Percentiles rank a stretch among this genome's conserved stretches.
Conservation (phyloP, 92 coral and sea anemone species). For the Pocillopora grandis region DNA sequence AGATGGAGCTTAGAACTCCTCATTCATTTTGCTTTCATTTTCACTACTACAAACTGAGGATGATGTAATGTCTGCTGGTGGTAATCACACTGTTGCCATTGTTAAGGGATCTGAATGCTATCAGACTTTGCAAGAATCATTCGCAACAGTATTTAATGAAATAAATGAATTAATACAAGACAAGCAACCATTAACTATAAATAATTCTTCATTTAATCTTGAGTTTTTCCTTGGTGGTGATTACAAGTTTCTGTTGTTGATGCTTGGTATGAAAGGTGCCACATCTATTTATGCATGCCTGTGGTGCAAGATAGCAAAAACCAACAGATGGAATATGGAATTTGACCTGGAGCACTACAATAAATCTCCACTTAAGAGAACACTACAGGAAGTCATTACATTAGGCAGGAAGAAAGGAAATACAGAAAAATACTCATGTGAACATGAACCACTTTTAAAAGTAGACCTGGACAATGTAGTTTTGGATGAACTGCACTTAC, state of each 20-base stretch:
- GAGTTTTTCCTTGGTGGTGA: constrained; percentile 52
- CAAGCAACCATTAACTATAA: constrained; percentile 7
- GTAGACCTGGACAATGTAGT: constrained; percentile 66
- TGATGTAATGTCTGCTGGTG: constrained; percentile 1
- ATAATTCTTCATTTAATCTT: background rate
- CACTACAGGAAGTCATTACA: constrained; percentile 43
- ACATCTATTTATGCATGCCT: constrained; percentile 60
- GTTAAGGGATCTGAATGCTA: constrained; percentile 19
- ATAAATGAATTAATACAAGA: constrained; percentile 19
- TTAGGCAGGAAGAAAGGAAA: constrained; percentile 41
- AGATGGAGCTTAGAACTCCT: constrained; percentile 1
- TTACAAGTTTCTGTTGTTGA: constrained; percentile 47
- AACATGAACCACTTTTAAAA: constrained; percentile 54
- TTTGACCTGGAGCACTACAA: constrained; percentile 55
- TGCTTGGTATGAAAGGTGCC: constrained; percentile 64
- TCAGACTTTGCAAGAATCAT: background rate
- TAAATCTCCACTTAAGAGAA: constrained; percentile 40
- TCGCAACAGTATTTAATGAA: constrained; percentile 13
- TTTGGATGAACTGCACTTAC: constrained; percentile 58
- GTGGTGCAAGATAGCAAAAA: constrained; percentile 55
- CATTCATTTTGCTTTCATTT: constrained; percentile 49
- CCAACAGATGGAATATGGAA: constrained; percentile 44
- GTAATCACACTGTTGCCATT: constrained; percentile 4
- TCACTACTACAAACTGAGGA: constrained; percentile 8
- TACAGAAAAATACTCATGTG: constrained; percentile 62